phyloP scores from a whole-genome alignment of 2,797 vertebrate species.

The Acanthornis magna region DNA sequence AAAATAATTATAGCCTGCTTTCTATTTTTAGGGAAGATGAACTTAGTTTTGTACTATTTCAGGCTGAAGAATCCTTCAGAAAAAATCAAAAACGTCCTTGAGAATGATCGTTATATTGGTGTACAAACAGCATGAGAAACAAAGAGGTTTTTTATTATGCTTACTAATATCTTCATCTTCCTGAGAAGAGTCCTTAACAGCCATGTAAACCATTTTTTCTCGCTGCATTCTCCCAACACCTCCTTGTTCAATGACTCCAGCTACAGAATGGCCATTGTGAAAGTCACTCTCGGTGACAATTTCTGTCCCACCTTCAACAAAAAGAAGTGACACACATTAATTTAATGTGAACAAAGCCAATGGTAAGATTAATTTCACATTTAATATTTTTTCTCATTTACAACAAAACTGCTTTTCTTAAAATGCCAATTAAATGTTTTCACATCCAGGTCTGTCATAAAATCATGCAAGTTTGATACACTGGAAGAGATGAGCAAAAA shows the following conservation, averaged over 20 bases:
- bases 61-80: conserved; percentile 9
- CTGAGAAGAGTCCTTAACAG: conserved; percentile 90
- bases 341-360: not conserved
- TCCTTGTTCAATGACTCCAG: conserved; percentile 88
- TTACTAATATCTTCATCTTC: conserved; percentile 94
- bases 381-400: not conserved
- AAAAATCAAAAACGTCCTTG: not conserved
- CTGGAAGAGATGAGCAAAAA: not conserved
- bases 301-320: conserved; percentile 90
- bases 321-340: not conserved
- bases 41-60: conserved; percentile 21
- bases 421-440: not conserved
- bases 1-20: not conserved
- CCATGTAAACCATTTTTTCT: conserved; percentile 99
- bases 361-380: not conserved
- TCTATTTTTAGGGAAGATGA: conserved; percentile 16
- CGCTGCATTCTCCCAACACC: conserved; percentile 86
- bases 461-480: not conserved
- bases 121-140: conserved; percentile 21
- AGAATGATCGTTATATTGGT: not conserved
- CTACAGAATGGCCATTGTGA: conserved; percentile 86
- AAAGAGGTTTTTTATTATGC: conserved; percentile 55
- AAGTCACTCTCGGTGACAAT: conserved; percentile 97
- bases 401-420: not conserved
- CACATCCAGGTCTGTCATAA: not conserved